Conservation (phyloP, 2,113 vertebrate genomes). For the Cranoglanis bouderius region DNA sequence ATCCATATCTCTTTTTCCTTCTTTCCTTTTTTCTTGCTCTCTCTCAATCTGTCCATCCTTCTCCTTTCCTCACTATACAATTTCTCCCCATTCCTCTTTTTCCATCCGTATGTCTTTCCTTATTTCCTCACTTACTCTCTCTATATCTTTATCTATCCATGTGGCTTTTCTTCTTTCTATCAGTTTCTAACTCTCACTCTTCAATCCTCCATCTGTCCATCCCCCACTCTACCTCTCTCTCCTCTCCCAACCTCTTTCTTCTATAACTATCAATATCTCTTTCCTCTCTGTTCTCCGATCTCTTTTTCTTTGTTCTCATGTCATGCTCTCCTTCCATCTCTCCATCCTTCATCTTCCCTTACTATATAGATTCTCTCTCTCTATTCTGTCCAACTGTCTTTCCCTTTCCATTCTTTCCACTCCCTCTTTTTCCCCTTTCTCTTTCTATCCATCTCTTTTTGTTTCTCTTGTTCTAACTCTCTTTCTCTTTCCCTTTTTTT, state of each 20-base stretch:
- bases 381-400: too few relatives aligned
- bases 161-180: not conserved
- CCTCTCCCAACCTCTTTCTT: not conserved
- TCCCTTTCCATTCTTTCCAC: not conserved
- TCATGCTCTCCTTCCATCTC: slow-evolving; percentile 14
- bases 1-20: too few relatives aligned
- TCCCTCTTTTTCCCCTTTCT: not conserved
- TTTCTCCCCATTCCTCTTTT: not conserved
- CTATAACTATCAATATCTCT: not conserved
- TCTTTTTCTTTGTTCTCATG: not conserved
- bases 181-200: too few relatives aligned
- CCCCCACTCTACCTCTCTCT: not conserved
- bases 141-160: not conserved
- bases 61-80: not conserved
- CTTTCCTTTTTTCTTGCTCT: not conserved
- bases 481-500: too few relatives aligned
- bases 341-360: not conserved
- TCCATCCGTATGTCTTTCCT: not conserved
- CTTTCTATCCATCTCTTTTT: too few relatives aligned
- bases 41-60: not conserved
- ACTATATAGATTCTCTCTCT: not conserved
- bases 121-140: not conserved
- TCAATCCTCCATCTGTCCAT: too few relatives aligned
- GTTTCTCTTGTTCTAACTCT: too few relatives aligned
- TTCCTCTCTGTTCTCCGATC: not conserved